Conservation (phyloP, 1,140 invertebrate species). For the Andricus grossulariae region DNA sequence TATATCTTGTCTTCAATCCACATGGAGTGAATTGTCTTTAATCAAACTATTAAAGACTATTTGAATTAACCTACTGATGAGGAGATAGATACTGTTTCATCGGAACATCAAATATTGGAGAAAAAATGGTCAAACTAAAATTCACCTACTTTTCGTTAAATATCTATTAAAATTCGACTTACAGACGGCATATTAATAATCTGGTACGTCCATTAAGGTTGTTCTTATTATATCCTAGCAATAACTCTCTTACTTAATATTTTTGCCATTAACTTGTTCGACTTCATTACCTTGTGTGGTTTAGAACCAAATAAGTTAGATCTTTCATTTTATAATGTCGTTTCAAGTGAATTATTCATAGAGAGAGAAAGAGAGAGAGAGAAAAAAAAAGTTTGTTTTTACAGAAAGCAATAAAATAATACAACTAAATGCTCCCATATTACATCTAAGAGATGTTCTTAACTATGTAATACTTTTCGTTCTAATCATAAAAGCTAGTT, state of each 20-base stretch:
- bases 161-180: background rate
- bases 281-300: constrained; percentile 1
- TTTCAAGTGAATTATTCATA: background rate
- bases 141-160: background rate
- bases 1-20: background rate
- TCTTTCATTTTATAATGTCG: background rate
- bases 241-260: background rate
- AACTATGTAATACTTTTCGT: constrained; percentile 11
- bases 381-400: no score
- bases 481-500: background rate
- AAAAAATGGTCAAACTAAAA: background rate
- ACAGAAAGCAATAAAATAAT: no score
- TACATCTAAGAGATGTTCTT: background rate
- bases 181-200: background rate
- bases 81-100: background rate
- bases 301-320: background rate
- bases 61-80: background rate
- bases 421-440: background rate
- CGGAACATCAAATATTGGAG: background rate
- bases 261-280: background rate
- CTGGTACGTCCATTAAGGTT: background rate
- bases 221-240: background rate
- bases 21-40: background rate
- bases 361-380: no score
- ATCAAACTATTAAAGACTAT: background rate